phyloP scores from a whole-genome alignment of 2,113 vertebrate genomes.

The Leucopsar rothschildi region DNA sequence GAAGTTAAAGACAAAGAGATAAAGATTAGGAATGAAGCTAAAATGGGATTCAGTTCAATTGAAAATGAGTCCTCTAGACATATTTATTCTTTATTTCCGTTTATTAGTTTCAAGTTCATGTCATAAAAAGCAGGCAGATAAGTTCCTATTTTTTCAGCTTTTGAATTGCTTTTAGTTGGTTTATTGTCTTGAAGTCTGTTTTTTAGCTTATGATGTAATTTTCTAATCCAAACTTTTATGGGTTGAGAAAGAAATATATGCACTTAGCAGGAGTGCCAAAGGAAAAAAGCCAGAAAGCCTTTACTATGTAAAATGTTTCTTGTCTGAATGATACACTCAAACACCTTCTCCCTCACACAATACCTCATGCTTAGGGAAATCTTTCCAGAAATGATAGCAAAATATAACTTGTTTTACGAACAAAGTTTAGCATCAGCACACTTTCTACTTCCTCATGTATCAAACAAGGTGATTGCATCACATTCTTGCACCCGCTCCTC shows the following conservation, averaged over 20 bases:
- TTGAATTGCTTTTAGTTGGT: neutral
- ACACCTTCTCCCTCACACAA: neutral
- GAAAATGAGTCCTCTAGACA: neutral
- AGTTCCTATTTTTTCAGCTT: neutral
- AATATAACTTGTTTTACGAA: neutral
- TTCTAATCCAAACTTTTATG: neutral
- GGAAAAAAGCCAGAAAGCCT: neutral
- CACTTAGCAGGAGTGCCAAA: neutral
- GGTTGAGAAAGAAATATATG: neutral
- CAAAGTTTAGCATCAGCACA: neutral
- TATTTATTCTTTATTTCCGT: neutral
- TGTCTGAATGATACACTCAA: neutral
- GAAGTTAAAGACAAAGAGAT: neutral
- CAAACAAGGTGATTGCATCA: neutral
- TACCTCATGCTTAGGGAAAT: neutral
- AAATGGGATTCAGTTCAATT: neutral
- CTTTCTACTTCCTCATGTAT: neutral
- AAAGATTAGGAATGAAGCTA: neutral
- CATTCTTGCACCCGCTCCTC: neutral
- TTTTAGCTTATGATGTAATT: neutral
- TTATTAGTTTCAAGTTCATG: neutral
- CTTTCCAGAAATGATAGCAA: neutral
- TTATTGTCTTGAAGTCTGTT: neutral
- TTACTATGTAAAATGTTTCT: neutral
- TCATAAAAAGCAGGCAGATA: neutral